phyloP scores from a whole-genome alignment of 1,140 invertebrate species.

The Drosophila orena region DNA sequence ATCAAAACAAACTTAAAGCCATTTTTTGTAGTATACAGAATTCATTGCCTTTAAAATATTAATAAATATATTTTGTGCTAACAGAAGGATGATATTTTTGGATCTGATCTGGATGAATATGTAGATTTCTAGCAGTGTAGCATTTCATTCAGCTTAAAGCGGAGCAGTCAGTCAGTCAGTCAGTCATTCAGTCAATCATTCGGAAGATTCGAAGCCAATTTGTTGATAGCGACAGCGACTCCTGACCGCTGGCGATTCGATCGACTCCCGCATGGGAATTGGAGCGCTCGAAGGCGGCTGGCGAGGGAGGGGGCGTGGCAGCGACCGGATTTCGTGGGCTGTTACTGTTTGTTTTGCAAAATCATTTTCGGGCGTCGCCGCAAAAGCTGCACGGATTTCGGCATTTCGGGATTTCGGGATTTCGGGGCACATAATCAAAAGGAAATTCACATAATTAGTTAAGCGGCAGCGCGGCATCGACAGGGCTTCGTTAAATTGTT shows the following conservation, averaged over 20 bases:
- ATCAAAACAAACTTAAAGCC: too few relatives aligned
- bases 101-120: too few relatives aligned
- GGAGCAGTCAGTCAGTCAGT: slow-evolving; percentile 62
- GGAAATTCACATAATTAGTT: slow-evolving; percentile 84
- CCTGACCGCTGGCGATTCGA: slow-evolving; percentile 67
- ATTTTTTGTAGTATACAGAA: too few relatives aligned
- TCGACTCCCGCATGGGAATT: slow-evolving; percentile 68
- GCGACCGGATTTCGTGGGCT: slow-evolving; percentile 62
- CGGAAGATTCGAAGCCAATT: slow-evolving; percentile 78
- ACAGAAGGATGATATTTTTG: neutral
- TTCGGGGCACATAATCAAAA: slow-evolving; percentile 58
- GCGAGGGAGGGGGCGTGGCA: slow-evolving; percentile 32
- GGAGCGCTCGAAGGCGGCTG: slow-evolving; percentile 47
- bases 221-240: slow-evolving; percentile 64
- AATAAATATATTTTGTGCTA: too few relatives aligned
- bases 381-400: slow-evolving; percentile 27
- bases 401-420: slow-evolving; percentile 20
- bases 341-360: slow-evolving; percentile 76
- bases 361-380: slow-evolving; percentile 63
- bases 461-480: slow-evolving; percentile 53
- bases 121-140: slow-evolving; percentile 7
- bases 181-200: slow-evolving; percentile 73
- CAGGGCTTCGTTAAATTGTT: slow-evolving; percentile 76
- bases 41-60: too few relatives aligned
- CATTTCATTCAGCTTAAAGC: slow-evolving; percentile 60